Evolutionary conservation across 1,140 invertebrate species (phyloP).

Genomic region (Orchesella cincta): DNA sequence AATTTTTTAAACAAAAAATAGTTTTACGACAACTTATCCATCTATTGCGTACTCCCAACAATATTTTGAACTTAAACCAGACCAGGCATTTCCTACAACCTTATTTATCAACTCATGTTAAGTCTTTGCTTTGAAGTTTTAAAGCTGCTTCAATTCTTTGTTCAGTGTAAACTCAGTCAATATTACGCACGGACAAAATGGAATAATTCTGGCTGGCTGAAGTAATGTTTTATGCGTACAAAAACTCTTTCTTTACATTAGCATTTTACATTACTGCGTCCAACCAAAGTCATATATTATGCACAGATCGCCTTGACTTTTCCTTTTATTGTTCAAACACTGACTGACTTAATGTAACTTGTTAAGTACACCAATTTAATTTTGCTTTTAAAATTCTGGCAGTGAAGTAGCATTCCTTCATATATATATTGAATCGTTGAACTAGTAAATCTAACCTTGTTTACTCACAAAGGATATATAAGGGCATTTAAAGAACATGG

Average conservation of each 20-base stretch:
- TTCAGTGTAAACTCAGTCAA: neutral
- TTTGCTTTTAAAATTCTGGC: neutral
- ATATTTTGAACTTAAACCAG: neutral
- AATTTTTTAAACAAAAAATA: conserved; percentile 13
- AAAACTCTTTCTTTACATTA: too few species aligned
- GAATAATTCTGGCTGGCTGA: neutral
- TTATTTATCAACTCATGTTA: neutral
- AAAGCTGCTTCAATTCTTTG: neutral
- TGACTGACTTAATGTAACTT: neutral
- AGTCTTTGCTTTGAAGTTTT: too few species aligned
- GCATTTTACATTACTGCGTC: too few species aligned
- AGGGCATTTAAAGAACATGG: neutral
- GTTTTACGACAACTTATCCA: neutral
- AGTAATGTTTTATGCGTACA: too few species aligned
- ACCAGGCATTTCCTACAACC: neutral
- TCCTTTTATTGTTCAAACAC: neutral
- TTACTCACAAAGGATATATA: neutral
- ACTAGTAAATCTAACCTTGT: neutral
- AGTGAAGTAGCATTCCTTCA: neutral
- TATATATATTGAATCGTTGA: too few species aligned
- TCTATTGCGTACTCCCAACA: neutral
- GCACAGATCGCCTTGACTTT: neutral
- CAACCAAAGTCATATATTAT: too few species aligned
- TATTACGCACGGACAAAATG: neutral
- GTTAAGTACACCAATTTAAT: neutral